Base-by-base conservation (phyloP, 2,797 vertebrate genomes). In the Enteromius radiatus region DNA sequence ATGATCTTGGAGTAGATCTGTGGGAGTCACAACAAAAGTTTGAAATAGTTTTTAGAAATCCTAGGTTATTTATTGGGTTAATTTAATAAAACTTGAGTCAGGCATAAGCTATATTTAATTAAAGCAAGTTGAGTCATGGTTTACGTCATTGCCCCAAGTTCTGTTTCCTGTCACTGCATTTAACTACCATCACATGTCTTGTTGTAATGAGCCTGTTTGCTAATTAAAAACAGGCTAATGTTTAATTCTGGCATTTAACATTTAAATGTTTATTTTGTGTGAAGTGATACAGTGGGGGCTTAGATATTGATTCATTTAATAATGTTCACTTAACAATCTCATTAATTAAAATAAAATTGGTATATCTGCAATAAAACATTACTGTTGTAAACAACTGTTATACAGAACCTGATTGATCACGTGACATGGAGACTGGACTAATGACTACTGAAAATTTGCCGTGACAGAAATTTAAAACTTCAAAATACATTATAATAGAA, bases 171-270 rank as follows among this genome's bases (percentile, higher is more conserved):
- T 63, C 59, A 31, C 26, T 77, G 47, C 19, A 21, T 71, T 64
- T 49, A 65, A 33, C 26, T 63, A 74, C n/a, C 5, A 67, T 79
- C 31, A 59, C 28, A 15, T 70, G 65, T 45, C 49, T 41, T 41
- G 61, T 63, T 76, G 76, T 82, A 83, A 86, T 31, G 80, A 56
- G 38, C 28, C 56, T 45, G 78, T 75, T 49, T 78, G 26, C 14
- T 52, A 81, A 85, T 79, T 82, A 86, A 82, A 71, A 82, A 78
- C 79, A 45, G 47, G 41, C 76, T 76, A 82, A 79, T 78, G 75
- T 52, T 64, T 84, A 80, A 81, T 65, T 84, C 36, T 41, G 76
- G 71, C 41, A 67, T 31, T 77, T 83, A 65, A 80, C 52, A 84
- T 41, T 75, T 65, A 76, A 65, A 84, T 41, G 28, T 54, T 83